Evolutionary conservation across 2,888 invertebrate genomes (phyloP), one percentile per base, ranked within the genome.

Genomic region (Acanthosepion pharaonis): DNA sequence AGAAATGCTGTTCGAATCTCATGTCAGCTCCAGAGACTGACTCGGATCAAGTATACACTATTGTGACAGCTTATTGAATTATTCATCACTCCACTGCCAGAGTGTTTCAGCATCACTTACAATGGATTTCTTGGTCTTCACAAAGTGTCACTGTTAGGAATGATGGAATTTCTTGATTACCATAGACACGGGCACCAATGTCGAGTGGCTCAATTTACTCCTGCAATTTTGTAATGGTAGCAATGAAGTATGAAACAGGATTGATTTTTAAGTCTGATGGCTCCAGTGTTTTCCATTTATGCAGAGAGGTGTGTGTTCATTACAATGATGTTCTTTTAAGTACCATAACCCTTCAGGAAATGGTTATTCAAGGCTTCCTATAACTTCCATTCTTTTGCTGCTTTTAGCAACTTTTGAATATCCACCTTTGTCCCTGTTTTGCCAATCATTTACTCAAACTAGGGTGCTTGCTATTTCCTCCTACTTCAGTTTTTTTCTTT

Each of bases 81-180:
- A 78, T 78, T 78, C 78, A 78, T 78, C 15, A 33, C 33, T 33
- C n/a, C 33, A 78, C 18, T n/a, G 78, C 78, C 11, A 78, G 78
- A 33, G 78, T 78, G 78, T 78, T 78, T 78, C 78, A 78, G 78
- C n/a, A n/a, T 78, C 78, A 78, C 78, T 78, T 78, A 78, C n/a
- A 78, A 78, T 78, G 78, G 78, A 78, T 33, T 78, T 33, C 33
- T 59, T 59, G 59, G 59, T 59, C 59, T 59, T n/a, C 9, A 11
- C 78, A 33, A n/a, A 15, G 78, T 78, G 78, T 78, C 78, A 78
- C n/a, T 78, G n/a, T 9, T 78, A 78, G 23, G 78, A 78, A 78
- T 78, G 78, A 78, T 78, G 78, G 78, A 78, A 78, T 78, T 78
- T n/a, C 11, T 78, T 78, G n/a, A 78, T 78, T 78, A 78, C 78